Evolutionary conservation across 2,797 vertebrate genomes (phyloP), one percentile per base, ranked within the genome.

Genomic region (Gymnoscopelus microlampas): DNA sequence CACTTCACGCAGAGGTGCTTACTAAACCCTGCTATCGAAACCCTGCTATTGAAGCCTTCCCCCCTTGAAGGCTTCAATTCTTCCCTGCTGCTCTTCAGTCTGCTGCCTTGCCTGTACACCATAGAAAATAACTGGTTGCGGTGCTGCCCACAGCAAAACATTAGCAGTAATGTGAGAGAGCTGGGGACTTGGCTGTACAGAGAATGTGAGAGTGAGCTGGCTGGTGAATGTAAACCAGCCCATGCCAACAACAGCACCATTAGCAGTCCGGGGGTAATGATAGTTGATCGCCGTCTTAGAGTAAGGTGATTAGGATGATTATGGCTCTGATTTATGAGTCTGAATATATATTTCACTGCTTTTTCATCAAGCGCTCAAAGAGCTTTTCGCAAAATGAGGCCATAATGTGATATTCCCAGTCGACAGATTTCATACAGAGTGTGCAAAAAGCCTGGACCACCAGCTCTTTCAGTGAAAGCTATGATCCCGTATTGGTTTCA

Each of bases 191-290:
- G 35, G 76, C 85, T 65, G 66, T 65, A 66, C 49, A 73, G 73
- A 80, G 81, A 78, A 44, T 10, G 39, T 44, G 39, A 86, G 69
- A 70, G 66, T 26, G 69, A 66, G 81, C 70, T 88, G 87, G 83
- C 84, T 83, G 77, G 57, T 73, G 66, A 82, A 77, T 63, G 68
- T 49, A 56, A 71, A 65, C 32, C 1, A 5, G 63, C 60, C 63
- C 19, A 68, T 80, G 85, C 90, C 87, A 91, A 86, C 76, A 89
- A 80, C 79, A 86, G 82, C 87, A 84, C 76, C 76, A 88, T 91
- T 89, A 85, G 74, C 81, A 80, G 63, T 77, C 78, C 77, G 68
- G 70, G 82, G 63, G 71, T 82, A 82, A 88, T 87, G 76, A 78
- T 70, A 73, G 78, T 75, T 85, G 72, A 81, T 78, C 51, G 3